phyloP scores from a whole-genome alignment of 2,888 invertebrate species.

The Drosophila imparisetae region DNA sequence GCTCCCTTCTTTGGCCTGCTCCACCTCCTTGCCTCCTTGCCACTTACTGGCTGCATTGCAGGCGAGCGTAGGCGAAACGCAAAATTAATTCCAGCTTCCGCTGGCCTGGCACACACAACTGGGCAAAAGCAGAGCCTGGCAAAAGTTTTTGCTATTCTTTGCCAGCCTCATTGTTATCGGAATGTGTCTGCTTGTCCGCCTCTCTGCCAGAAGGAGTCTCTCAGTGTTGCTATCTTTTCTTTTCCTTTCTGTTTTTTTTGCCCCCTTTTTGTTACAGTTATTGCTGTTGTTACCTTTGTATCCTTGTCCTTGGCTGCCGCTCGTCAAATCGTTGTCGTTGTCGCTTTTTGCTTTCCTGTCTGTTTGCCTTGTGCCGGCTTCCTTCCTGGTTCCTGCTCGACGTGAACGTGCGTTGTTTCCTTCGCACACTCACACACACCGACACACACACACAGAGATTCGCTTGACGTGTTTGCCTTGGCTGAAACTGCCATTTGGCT shows the following conservation, averaged over 20 bases:
- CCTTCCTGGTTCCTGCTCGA: constrained; percentile 76
- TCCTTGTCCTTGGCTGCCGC: constrained; percentile 65
- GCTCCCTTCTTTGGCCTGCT: not conserved
- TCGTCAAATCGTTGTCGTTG: constrained; percentile 45
- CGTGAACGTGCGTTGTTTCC: constrained; percentile 78
- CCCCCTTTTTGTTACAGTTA: constrained; percentile 66
- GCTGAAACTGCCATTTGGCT: constrained; percentile 22
- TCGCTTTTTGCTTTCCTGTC: constrained; percentile 66
- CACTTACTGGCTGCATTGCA: constrained; percentile 19
- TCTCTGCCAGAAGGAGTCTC: not conserved
- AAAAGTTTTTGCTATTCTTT: constrained; percentile 58
- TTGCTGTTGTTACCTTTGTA: constrained; percentile 63
- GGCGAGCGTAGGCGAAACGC: constrained; percentile 61
- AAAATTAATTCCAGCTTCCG: constrained; percentile 76
- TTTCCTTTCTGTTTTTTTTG: constrained; percentile 15
- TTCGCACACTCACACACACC: constrained; percentile 18
- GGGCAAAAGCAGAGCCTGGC: constrained; percentile 21
- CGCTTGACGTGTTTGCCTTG: constrained; percentile 41
- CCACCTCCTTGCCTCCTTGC: not conserved
- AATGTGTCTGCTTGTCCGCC: constrained; percentile 48
- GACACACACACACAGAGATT: not conserved
- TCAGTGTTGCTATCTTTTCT: not conserved
- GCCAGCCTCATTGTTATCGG: constrained; percentile 67
- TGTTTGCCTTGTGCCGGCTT: constrained; percentile 68
- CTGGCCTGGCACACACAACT: constrained; percentile 36